Base-by-base conservation (phyloP, 2,888 invertebrate species). In the Cyaniris semiargus region DNA sequence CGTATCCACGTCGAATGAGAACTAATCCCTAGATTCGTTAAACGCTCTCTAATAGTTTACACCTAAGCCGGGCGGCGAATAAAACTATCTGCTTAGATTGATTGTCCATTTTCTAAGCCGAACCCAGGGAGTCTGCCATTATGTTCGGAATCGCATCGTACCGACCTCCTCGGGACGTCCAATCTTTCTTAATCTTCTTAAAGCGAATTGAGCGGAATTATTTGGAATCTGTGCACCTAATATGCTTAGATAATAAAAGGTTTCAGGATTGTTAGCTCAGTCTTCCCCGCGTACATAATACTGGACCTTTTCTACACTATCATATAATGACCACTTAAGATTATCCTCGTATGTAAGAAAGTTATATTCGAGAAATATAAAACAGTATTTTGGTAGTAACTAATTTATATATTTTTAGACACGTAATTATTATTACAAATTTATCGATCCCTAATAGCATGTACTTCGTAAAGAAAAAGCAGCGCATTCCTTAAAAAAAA, bases 141-240 rank as follows among this genome's bases (percentile, higher is more conserved):
- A 89, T 88, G 84, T 86, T 82, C 83, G 84, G 84, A 86, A 87
- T 84, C 86, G 86, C 85, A 81, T 82, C 85, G 86, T 85, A 84
- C 85, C 86, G 86, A 88, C 89, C 89, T 91, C 89, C 90, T 89
- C 83, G 85, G 90, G 89, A 92, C 90, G 90, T 92, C 91, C 93
- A 94, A 93, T 94, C 93, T 89, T 87, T 91, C 86, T 89, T 94
- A 93, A 94, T 93, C 93, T 92, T 90, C 93, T 93, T 92, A 93
- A 87, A 86, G 87, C 85, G 87, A 85, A 88, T 86, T 88, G 86
- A 85, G 83, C 86, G 88, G 89, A 92, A 92, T 93, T 91, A 93
- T 93, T 92, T 89, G 87, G 88, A 87, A 85, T 89, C 88, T 87
- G 88, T 90, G 88, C 87, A 89, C 85, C 88, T 91, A 91, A 91